Percentiles rank a stretch among this genome's conserved stretches.
These are phyloP conservation scores for Tragelaphus buxtoni DNA, from an alignment of 2,113 vertebrate species.

Conservation along the genomic window DNA sequence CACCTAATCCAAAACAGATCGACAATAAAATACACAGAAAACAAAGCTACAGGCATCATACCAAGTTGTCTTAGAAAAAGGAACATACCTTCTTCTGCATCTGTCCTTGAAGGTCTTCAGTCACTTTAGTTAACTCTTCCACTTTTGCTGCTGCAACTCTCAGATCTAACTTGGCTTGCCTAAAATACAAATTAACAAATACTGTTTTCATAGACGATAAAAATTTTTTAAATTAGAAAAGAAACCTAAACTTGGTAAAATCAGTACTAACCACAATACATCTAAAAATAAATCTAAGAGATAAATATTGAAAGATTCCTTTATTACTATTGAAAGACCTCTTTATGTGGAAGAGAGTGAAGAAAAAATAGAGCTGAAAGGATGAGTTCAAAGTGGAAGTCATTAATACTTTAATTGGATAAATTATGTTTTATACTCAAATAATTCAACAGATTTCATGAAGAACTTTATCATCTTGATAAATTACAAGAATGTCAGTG, in stretches of 20 bases:
- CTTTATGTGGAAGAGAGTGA: not conserved
- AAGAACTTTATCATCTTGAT: not conserved
- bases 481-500: not conserved
- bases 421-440: not conserved
- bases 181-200: conserved; percentile 67
- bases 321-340: not conserved
- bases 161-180: conserved; percentile 87
- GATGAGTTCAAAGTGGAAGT: not conserved
- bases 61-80: not conserved
- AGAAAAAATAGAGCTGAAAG: not conserved
- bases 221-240: not conserved
- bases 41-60: not conserved
- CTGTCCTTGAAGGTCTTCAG: conserved; percentile 85
- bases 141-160: conserved; percentile 85
- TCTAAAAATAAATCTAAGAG: not conserved
- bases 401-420: not conserved
- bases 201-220: not conserved
- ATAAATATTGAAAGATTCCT: not conserved
- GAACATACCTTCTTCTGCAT: conserved; percentile 85
- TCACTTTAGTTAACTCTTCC: conserved; percentile 87
- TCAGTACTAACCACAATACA: not conserved
- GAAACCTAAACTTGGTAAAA: not conserved
- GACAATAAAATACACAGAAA: not conserved
- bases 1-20: not conserved
- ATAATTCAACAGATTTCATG: not conserved